A percentile compares a stretch with the other conserved stretches of the same genome.
Evolutionary conservation across 2,888 invertebrate species (phyloP).

Genomic region (Colletes collaris): DNA sequence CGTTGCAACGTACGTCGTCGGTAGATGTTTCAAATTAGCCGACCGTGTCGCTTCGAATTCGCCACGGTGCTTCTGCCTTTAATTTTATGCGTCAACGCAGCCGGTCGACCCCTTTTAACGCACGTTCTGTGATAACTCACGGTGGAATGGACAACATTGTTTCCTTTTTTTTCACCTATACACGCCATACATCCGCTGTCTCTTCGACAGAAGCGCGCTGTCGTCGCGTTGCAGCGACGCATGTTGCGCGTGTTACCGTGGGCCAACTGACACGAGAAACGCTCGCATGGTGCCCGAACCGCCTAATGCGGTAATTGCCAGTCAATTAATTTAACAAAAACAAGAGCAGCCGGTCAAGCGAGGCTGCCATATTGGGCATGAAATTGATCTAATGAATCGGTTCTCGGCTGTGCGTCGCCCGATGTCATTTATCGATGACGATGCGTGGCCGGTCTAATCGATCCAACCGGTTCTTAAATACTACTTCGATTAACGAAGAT

Average conservation of each 20-base stretch:
- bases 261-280: constrained; percentile 71
- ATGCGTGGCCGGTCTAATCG: constrained; percentile 49
- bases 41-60: not conserved
- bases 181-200: constrained; percentile 37
- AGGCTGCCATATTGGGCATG: constrained; percentile 61
- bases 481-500: constrained; percentile 57
- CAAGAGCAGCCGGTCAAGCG: constrained; percentile 65
- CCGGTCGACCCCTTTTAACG: constrained; percentile 30
- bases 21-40: constrained; percentile 3
- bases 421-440: constrained; percentile 51
- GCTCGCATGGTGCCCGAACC: constrained; percentile 56
- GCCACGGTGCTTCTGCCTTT: not conserved
- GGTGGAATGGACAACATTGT: constrained; percentile 13
- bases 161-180: not conserved
- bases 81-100: constrained; percentile 20
- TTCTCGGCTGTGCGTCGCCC: constrained; percentile 19
- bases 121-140: constrained; percentile 41
- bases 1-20: no score
- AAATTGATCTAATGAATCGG: constrained; percentile 68
- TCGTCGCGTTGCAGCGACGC: constrained; percentile 50
- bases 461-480: constrained; percentile 62
- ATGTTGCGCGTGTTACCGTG: constrained; percentile 53
- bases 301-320: constrained; percentile 73
- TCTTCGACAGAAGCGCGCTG: constrained; percentile 46
- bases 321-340: constrained; percentile 77